Percentiles rank a stretch among this genome's conserved stretches.
phyloP scores from a whole-genome alignment of 2,113 vertebrate species.

The Phylloscopus trochiloides region DNA sequence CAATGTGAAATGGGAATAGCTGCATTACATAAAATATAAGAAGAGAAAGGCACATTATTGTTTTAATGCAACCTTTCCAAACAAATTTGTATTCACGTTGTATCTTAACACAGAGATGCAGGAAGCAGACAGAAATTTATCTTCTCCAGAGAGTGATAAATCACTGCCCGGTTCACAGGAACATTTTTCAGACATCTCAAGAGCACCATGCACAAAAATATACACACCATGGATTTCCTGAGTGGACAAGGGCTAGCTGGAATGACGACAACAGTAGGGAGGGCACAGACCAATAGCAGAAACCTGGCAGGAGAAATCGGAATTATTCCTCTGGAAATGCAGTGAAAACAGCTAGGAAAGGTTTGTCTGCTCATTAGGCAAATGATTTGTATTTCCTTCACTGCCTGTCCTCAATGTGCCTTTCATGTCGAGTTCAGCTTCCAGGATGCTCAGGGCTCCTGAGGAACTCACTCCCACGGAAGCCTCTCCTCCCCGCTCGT shows the following conservation, averaged over 20 bases:
- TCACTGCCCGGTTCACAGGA: slow-evolving; percentile 44
- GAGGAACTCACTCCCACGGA: not conserved
- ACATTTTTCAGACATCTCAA: slow-evolving; percentile 67
- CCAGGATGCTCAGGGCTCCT: not conserved
- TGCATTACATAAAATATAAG: not conserved
- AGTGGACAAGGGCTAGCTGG: slow-evolving; percentile 52
- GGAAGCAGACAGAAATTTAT: slow-evolving; percentile 58
- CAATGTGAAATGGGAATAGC: not conserved
- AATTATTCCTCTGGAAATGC: not conserved
- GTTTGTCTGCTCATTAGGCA: not conserved
- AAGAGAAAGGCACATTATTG: not conserved
- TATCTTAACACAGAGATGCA: not conserved
- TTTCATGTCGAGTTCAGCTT: not conserved
- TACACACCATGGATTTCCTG: slow-evolving; percentile 47
- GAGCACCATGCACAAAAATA: slow-evolving; percentile 50
- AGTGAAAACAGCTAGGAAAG: not conserved
- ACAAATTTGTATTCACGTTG: slow-evolving; percentile 45
- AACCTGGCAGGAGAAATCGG: slow-evolving; percentile 13
- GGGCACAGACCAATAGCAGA: not conserved
- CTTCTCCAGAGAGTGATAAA: slow-evolving; percentile 57
- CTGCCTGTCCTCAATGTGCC: not conserved
- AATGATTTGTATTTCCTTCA: not conserved
- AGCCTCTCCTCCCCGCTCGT: not conserved
- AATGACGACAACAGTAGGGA: slow-evolving; percentile 11
- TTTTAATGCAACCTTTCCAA: slow-evolving; percentile 12